Evolutionary conservation across 2,113 vertebrate genomes (phyloP).

Genomic region (Sceloporus undulatus): DNA sequence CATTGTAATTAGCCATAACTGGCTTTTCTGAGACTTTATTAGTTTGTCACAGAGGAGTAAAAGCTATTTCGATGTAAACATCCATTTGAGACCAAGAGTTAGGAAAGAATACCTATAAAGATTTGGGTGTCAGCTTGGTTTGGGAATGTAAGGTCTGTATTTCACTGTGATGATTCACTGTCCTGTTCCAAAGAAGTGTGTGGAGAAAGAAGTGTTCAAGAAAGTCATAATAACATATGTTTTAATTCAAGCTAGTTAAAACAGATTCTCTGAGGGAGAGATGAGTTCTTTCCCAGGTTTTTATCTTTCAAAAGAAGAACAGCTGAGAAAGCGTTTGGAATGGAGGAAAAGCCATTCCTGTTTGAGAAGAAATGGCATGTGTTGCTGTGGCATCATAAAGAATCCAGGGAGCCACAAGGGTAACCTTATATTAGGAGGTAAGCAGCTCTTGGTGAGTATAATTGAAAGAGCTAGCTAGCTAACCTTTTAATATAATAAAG

Average conservation of each 20-base stretch:
- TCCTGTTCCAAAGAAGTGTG: background rate
- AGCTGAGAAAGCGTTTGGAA: conserved; percentile 6
- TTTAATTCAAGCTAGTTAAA: conserved; percentile 2
- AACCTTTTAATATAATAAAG: conserved; percentile 18
- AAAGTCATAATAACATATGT: conserved; percentile 1
- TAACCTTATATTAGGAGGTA: background rate
- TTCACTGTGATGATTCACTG: conserved; percentile 4
- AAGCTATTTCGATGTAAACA: background rate
- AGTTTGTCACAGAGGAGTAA: conserved; percentile 28
- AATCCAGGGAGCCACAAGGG: background rate
- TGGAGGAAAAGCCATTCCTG: background rate
- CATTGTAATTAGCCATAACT: background rate
- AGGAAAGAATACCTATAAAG: conserved; percentile 36
- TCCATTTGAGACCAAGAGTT: background rate
- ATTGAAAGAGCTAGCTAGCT: conserved; percentile 4
- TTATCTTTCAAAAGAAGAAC: conserved; percentile 18
- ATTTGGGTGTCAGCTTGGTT: conserved; percentile 14
- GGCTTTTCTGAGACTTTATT: background rate
- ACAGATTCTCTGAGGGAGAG: background rate
- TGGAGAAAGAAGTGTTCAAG: background rate
- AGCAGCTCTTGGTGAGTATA: background rate
- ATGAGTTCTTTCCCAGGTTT: conserved; percentile 7
- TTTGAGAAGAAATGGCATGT: background rate
- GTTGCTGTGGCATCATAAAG: background rate
- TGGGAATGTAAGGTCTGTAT: background rate